Base-by-base conservation (phyloP, 2,888 invertebrate species). In the Agriopis marginaria region DNA sequence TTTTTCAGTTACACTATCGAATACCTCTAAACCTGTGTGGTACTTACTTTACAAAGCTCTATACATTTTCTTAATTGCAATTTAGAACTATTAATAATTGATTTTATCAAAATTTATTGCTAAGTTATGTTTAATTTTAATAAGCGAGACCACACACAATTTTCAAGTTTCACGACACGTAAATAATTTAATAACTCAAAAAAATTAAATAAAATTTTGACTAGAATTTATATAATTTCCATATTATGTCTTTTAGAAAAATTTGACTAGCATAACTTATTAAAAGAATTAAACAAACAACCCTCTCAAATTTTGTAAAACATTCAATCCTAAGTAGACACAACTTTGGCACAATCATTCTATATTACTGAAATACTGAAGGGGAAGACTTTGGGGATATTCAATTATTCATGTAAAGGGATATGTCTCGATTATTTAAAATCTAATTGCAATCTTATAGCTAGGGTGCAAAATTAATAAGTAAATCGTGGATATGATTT, bases 21-120 rank as follows among this genome's bases (percentile, higher is more conserved):
- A 89, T 89, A 90, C 85, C 81, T 88, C 88, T 93, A 89, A 84
- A 93, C 93, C 93, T 92, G 91, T 92, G 88, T 92, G 88, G 88
- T 89, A 90, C 92, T 91, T 92, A 92, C 81, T 86, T 89, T 94
- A 93, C 90, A 85, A 94, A 94, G 94, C 94, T 94, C 94, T 94
- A 94, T 93, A 94, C 94, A 93, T 89, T 91, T 86, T 91, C 92
- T 92, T 94, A 92, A 86, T 90, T 88, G 90, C 91, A 88, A 91
- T 89, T 87, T 82, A 89, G 89, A 88, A 88, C 87, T 86, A 92
- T 92, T 92, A 92, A 93, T 94, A 94, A 94, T 94, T 94, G 94
- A 94, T 93, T 94, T 93, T 89, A 92, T 93, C 90, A 91, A 90
- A 89, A 86, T 81, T 89, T 92, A 93, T 93, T 93, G 91, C 93